Base-by-base conservation (phyloP, 2,797 vertebrate species). In the Vultur gryphus region DNA sequence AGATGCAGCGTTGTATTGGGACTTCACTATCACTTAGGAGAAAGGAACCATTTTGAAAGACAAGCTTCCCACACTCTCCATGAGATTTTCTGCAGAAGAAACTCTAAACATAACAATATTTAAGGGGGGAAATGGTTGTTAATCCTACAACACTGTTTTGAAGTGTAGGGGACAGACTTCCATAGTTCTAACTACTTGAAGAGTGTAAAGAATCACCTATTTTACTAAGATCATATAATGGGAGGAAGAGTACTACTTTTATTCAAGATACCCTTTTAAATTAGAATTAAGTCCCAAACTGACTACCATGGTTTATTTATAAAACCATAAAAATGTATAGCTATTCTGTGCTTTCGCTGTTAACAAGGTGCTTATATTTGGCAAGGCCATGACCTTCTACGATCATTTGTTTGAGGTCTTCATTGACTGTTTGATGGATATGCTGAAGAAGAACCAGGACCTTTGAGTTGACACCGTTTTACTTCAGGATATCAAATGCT, bases 1-100 rank as follows among this genome's bases (percentile, higher is more conserved):
- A 73, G 70, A 15, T n/a, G 16, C 29, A 66, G 29, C 3, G 5
- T 58, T 0, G 0, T n/a, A n/a, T 4, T 3, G 3, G 26, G 21
- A 78, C 55, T 15, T 64, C 41, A 16, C 21, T 79, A 64, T 39
- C 37, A 29, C 24, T 23, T 33, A 70, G 48, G 23, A 55, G 64
- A 89, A 73, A 55, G 9, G 43, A 94, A 29, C 6, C 8, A 16
- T 52, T 85, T 77, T 59, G 66, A 73, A 89, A 82, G 39, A n/a
- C 29, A 85, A 43, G 21, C 23, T 90, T 76, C 28, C 24, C n/a
- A 46, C 12, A 26, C 5, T 73, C 17, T 33, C 29, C 24, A 14
- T n/a, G 39, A 54, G 33, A 44, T 87, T 84, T 91, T 89, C 58
- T 64, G 3, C 43, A 84, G 54, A 91, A 79, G 18, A 88, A 58